These are phyloP conservation scores for Bubalus kerabau DNA, from an alignment of 2,113 vertebrate genomes.

Conservation along the genomic window DNA sequence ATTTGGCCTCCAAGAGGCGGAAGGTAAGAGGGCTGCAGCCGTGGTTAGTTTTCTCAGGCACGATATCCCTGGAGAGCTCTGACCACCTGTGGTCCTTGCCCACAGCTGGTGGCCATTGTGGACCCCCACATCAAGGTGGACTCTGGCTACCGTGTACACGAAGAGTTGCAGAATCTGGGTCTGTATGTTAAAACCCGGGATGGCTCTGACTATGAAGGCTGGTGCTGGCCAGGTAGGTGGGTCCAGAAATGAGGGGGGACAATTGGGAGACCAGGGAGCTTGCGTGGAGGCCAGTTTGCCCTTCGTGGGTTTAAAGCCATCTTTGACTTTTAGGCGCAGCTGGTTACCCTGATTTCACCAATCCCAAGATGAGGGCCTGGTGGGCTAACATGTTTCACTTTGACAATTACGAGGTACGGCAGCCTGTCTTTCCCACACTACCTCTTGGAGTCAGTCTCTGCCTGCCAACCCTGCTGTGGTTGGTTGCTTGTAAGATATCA, in stretches of 20 bases:
- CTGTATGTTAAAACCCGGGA: constrained; percentile 91
- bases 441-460: not conserved
- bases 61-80: not conserved
- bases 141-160: constrained; percentile 87
- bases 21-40: constrained; percentile 77
- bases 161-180: constrained; percentile 83
- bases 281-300: not conserved
- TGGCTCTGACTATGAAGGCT: constrained; percentile 92
- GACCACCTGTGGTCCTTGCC: not conserved
- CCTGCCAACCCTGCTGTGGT: not conserved
- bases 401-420: constrained; percentile 88
- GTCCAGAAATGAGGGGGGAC: not conserved
- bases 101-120: constrained; percentile 92
- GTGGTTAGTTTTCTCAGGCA: no score
- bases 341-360: constrained; percentile 91
- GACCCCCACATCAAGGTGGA: constrained; percentile 96
- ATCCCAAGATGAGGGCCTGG: constrained; percentile 87
- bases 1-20: constrained; percentile 84
- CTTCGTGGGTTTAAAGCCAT: not conserved
- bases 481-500: not conserved
- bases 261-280: not conserved
- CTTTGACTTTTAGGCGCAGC: constrained; percentile 82
- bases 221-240: constrained; percentile 93
- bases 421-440: not conserved
- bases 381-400: constrained; percentile 92